Evolutionary conservation across 2,888 invertebrate genomes (phyloP).

Genomic region (Lottia gigantea): DNA sequence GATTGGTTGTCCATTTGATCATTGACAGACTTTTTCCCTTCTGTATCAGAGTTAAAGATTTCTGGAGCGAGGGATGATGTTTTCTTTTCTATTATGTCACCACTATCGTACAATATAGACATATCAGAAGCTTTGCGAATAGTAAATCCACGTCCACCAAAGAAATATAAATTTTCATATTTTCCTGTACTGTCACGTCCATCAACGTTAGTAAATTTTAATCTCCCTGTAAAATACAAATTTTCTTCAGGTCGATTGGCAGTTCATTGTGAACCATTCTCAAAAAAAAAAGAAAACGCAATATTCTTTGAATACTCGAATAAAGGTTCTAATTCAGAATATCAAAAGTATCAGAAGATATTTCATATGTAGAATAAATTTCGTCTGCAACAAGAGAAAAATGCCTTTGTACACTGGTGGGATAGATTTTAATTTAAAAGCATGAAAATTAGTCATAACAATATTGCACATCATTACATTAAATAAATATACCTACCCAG

Average conservation of each 20-base stretch:
- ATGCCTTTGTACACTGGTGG: no score
- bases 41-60: slow-evolving; percentile 28
- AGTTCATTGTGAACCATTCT: no score
- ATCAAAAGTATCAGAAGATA: no score
- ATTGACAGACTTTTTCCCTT: slow-evolving; percentile 3
- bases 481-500: slow-evolving; percentile 18
- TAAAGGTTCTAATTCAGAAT: no score
- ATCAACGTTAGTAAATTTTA: slow-evolving; percentile 24
- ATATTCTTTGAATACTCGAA: no score
- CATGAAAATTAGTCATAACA: no score
- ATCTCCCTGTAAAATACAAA: slow-evolving; percentile 19
- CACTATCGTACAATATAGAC: slow-evolving; percentile 33
- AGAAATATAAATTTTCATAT: slow-evolving; percentile 29
- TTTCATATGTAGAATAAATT: no score
- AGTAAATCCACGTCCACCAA: slow-evolving; percentile 35
- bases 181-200: slow-evolving; percentile 17
- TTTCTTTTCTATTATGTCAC: slow-evolving; percentile 25
- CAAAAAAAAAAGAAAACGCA: no score
- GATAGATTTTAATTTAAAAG: no score
- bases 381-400: no score
- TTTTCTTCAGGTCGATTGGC: no score
- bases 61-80: slow-evolving; percentile 18
- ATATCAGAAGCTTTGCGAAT: slow-evolving; percentile 24
- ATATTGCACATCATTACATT: not conserved
- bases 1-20: slow-evolving; percentile 27